Conservation (phyloP, 2,113 vertebrate genomes). For the Pangasianodon gigas region DNA sequence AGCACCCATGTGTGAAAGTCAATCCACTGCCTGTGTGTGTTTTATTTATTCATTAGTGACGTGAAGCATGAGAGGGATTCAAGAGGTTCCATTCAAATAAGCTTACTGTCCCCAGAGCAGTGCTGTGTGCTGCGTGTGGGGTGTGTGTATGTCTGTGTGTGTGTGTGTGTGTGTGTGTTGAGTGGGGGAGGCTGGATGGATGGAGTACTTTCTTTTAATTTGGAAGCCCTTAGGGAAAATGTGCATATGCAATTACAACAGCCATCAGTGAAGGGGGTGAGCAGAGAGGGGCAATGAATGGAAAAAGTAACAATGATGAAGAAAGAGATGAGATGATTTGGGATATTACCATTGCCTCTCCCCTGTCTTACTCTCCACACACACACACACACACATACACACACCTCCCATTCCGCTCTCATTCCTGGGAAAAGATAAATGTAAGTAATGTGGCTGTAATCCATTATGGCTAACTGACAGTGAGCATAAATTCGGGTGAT, state of each 20-base stretch:
- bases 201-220: conserved; percentile 78
- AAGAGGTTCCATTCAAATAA: conserved; percentile 73
- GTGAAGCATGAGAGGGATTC: conserved; percentile 61
- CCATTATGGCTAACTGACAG: conserved; percentile 70
- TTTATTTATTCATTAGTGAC: conserved; percentile 81
- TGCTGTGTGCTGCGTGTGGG: conserved; percentile 47
- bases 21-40: conserved; percentile 73
- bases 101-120: conserved; percentile 70
- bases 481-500: conserved; percentile 49
- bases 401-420: conserved; percentile 27
- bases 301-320: conserved; percentile 62
- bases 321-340: conserved; percentile 67
- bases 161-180: conserved; percentile 52
- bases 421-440: conserved; percentile 64
- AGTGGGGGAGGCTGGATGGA: conserved; percentile 66
- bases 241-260: conserved; percentile 75
- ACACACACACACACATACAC: conserved; percentile 23
- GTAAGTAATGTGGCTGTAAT: conserved; percentile 72
- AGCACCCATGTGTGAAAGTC: conserved; percentile 74
- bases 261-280: conserved; percentile 71
- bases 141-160: conserved; percentile 44
- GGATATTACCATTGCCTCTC: conserved; percentile 61
- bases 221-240: conserved; percentile 73
- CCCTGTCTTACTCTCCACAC: conserved; percentile 34
- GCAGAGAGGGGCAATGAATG: conserved; percentile 56